phyloP scores from a whole-genome alignment of 2,797 vertebrate species.

The Sus cebifrons region DNA sequence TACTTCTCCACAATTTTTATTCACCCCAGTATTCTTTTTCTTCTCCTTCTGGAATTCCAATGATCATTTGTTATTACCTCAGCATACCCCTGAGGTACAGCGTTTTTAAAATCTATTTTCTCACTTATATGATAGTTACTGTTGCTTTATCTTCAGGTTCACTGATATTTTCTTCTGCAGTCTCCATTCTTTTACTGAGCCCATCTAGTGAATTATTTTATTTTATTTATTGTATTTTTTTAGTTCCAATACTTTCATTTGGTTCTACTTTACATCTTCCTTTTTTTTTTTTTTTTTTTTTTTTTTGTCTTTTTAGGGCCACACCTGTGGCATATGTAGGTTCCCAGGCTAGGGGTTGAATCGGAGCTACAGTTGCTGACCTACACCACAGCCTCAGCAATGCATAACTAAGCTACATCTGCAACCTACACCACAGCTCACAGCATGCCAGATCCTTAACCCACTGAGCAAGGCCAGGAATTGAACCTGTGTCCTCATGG shows the following conservation, averaged over 20 bases:
- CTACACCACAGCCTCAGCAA: no score
- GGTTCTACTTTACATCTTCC: not conserved
- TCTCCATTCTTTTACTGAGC: not conserved
- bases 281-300: no score
- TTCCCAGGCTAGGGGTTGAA: no score
- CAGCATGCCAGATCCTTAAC: no score
- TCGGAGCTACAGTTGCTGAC: no score
- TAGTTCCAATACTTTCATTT: slow-evolving; percentile 16
- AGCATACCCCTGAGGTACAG: not conserved
- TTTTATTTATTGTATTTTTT: not conserved
- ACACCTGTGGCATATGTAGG: no score
- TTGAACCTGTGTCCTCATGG: no score
- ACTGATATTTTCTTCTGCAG: not conserved
- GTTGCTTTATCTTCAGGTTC: not conserved
- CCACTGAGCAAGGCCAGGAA: no score
- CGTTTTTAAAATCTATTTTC: not conserved
- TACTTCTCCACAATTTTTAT: not conserved
- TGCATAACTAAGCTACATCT: no score
- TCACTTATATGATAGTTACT: not conserved
- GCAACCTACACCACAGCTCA: no score
- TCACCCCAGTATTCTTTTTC: not conserved
- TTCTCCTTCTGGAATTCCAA: not conserved
- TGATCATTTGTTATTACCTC: not conserved
- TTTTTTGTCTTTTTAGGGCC: no score
- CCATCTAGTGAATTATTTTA: not conserved